A percentile compares a stretch with the other conserved stretches of the same genome.
Conservation (phyloP, 2,888 invertebrate species). For the Halictus ligatus region DNA sequence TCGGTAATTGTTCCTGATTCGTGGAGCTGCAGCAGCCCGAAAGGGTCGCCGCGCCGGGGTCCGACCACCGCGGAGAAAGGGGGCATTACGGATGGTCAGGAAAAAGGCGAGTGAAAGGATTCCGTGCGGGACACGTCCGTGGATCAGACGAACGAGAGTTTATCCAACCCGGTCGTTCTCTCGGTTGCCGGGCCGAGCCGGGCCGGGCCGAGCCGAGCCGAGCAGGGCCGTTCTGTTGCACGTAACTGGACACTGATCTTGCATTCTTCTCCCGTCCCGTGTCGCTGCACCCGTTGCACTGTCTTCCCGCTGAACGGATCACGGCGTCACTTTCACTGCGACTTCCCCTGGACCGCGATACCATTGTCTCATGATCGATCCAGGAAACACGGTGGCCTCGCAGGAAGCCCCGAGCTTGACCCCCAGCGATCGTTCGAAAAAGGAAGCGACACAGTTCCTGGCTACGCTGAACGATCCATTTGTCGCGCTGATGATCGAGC, state of each 20-base stretch:
- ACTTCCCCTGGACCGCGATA: slow-evolving; percentile 13
- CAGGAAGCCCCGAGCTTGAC: neutral
- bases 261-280: slow-evolving; percentile 61
- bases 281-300: neutral
- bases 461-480: slow-evolving; percentile 19
- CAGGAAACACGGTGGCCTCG: slow-evolving; percentile 28
- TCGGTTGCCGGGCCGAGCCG: neutral
- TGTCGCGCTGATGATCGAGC: slow-evolving; percentile 10
- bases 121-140: slow-evolving; percentile 28
- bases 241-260: slow-evolving; percentile 76
- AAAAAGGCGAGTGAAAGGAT: slow-evolving; percentile 69
- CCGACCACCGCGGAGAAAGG: slow-evolving; percentile 31
- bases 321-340: slow-evolving; percentile 76
- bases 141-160: slow-evolving; percentile 43
- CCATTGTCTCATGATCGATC: slow-evolving; percentile 32
- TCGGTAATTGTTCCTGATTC: slow-evolving; percentile 57
- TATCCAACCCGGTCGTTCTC: slow-evolving; percentile 37
- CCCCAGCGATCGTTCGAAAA: neutral
- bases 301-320: slow-evolving; percentile 54
- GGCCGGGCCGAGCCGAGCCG: neutral
- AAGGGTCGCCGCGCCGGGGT: neutral
- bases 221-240: slow-evolving; percentile 42
- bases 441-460: slow-evolving; percentile 15
- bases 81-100: slow-evolving; percentile 47
- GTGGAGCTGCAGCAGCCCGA: slow-evolving; percentile 14